Percentiles rank a stretch among this genome's conserved stretches.
Conservation (phyloP, 2,113 vertebrate genomes). For the Sturnus vulgaris region DNA sequence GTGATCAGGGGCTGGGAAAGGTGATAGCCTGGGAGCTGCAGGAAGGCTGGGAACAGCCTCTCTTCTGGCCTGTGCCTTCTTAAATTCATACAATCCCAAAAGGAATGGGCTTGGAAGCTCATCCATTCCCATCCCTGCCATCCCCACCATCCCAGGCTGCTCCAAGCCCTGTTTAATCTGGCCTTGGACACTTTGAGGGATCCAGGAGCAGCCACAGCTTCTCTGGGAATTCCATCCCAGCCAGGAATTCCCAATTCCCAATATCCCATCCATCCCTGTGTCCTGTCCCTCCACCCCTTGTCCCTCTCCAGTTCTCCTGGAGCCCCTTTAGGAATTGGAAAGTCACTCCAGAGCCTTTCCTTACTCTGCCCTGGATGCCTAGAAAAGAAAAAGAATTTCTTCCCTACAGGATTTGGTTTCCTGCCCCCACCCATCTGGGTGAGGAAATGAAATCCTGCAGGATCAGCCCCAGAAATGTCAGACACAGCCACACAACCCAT, state of each 20-base stretch:
- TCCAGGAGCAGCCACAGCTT: background rate
- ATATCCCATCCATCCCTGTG: background rate
- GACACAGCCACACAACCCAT: accelerated
- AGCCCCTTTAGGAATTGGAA: background rate
- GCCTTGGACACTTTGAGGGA: background rate
- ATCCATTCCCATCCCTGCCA: background rate
- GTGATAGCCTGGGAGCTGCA: background rate
- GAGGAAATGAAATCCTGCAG: background rate
- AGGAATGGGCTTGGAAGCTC: background rate
- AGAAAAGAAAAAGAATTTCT: too few species aligned
- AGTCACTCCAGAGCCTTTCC: background rate
- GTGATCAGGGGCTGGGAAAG: background rate
- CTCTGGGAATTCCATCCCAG: background rate
- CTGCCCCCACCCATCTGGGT: too few species aligned
- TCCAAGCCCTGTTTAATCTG: accelerated
- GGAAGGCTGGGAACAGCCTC: background rate
- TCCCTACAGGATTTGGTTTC: too few species aligned
- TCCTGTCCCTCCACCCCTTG: too few species aligned
- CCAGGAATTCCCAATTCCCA: background rate
- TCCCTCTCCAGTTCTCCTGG: background rate
- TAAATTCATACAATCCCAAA: accelerated
- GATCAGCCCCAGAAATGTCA: background rate
- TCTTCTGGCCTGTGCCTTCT: background rate
- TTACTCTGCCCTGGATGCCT: too few species aligned
- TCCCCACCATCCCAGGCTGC: accelerated